Evolutionary conservation across 2,797 vertebrate species (phyloP).

Genomic region (Hydrophis major): DNA sequence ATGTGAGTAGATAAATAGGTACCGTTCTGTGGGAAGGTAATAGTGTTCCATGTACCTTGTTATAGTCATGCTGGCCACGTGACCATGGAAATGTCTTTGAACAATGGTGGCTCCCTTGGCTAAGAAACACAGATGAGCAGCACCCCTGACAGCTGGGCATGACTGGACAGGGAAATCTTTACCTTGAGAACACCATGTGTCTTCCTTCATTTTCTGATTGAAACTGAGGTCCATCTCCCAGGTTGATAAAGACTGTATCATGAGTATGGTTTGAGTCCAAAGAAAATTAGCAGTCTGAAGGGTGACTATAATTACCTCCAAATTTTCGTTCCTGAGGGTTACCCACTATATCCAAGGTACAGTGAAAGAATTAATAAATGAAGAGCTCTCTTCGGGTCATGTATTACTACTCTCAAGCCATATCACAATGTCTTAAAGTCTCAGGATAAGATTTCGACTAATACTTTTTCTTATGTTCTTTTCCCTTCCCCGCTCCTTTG

Average conservation of each 20-base stretch:
- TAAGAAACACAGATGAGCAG: neutral
- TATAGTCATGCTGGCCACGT: neutral
- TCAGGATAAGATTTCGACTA: conserved; percentile 50
- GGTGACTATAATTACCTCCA: neutral
- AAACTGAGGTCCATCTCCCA: neutral
- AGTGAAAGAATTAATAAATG: neutral
- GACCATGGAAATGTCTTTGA: neutral
- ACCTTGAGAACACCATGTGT: neutral
- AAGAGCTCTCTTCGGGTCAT: neutral
- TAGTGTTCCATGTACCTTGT: neutral
- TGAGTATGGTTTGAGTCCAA: neutral
- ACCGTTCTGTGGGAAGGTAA: neutral
- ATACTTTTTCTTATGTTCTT: conserved; percentile 61
- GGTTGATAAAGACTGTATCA: neutral
- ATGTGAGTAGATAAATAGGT: neutral
- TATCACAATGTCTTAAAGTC: neutral
- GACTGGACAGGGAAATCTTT: neutral
- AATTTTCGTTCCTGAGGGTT: neutral
- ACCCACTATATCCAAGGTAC: neutral
- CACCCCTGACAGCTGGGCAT: neutral
- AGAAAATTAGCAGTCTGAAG: neutral
- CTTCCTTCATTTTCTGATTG: neutral
- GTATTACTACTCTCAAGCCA: neutral
- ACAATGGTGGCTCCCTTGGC: neutral
- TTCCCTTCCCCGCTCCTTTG: conserved; percentile 52